Conservation (phyloP, 1,140 invertebrate genomes). For the Drosophila arizonae region DNA sequence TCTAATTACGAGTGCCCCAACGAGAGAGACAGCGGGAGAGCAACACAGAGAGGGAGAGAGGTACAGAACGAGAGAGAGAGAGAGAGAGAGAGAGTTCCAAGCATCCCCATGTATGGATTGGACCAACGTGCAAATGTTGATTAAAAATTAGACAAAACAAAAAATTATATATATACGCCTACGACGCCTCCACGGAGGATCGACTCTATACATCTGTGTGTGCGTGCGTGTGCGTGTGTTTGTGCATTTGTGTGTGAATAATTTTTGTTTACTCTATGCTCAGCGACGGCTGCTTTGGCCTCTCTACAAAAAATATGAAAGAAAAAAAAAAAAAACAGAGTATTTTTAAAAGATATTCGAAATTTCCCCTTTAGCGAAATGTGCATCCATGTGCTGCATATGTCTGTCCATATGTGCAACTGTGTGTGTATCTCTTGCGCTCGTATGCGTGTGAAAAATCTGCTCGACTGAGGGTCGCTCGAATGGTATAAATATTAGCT, state of each 20-base stretch:
- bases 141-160: constrained; percentile 80
- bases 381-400: constrained; percentile 76
- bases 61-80: constrained; percentile 17
- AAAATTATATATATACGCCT: constrained; percentile 55
- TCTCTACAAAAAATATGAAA: constrained; percentile 70
- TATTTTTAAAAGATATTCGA: constrained; percentile 77
- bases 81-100: constrained; percentile 51
- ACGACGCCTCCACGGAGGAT: constrained; percentile 66
- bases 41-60: constrained; percentile 4
- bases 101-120: constrained; percentile 77
- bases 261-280: constrained; percentile 71
- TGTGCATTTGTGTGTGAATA: constrained; percentile 35
- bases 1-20: constrained; percentile 61
- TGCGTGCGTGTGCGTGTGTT: constrained; percentile 10
- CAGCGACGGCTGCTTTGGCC: constrained; percentile 38
- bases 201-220: constrained; percentile 21
- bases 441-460: constrained; percentile 57
- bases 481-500: constrained; percentile 83
- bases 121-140: constrained; percentile 80
- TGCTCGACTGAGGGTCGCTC: constrained; percentile 61
- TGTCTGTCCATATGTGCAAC: constrained; percentile 24
- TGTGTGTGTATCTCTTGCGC: constrained; percentile 1
- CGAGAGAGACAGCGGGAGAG: constrained; percentile 1
- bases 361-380: constrained; percentile 68
- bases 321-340: constrained; percentile 41